Percentiles rank a stretch among this genome's conserved stretches.
phyloP scores from a whole-genome alignment of 2,113 vertebrate genomes.

The Spea multiplicata region DNA sequence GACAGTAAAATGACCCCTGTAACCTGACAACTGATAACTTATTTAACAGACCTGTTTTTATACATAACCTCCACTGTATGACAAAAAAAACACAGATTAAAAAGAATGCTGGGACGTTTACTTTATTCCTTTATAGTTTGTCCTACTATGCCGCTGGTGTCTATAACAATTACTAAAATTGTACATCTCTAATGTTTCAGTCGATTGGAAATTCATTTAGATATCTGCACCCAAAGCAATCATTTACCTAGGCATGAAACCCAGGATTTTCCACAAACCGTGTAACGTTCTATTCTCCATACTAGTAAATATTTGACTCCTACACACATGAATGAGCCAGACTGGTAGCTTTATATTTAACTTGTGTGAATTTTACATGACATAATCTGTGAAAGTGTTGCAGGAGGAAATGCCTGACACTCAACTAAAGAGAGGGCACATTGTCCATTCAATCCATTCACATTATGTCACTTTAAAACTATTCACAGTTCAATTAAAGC shows the following conservation, averaged over 20 bases:
- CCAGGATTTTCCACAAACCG: not conserved
- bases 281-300: not conserved
- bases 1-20: no score
- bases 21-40: no score
- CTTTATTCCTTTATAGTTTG: no score
- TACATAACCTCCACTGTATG: no score
- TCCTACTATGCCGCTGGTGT: no score
- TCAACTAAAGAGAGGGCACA: slow-evolving; percentile 28
- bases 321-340: not conserved
- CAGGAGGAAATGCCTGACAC: slow-evolving; percentile 14
- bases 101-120: no score
- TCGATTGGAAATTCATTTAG: not conserved
- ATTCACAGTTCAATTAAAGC: slow-evolving; percentile 39
- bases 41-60: no score
- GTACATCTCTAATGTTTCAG: no score
- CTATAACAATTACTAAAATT: no score
- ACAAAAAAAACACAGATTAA: no score
- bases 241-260: not conserved
- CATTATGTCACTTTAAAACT: slow-evolving; percentile 43
- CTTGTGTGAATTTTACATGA: not conserved
- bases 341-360: not conserved
- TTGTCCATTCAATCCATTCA: slow-evolving; percentile 35
- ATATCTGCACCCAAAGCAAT: not conserved
- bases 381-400: slow-evolving; percentile 29
- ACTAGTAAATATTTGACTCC: not conserved